phyloP scores from a whole-genome alignment of 2,888 invertebrate genomes.

The Pegoplata infirma region DNA sequence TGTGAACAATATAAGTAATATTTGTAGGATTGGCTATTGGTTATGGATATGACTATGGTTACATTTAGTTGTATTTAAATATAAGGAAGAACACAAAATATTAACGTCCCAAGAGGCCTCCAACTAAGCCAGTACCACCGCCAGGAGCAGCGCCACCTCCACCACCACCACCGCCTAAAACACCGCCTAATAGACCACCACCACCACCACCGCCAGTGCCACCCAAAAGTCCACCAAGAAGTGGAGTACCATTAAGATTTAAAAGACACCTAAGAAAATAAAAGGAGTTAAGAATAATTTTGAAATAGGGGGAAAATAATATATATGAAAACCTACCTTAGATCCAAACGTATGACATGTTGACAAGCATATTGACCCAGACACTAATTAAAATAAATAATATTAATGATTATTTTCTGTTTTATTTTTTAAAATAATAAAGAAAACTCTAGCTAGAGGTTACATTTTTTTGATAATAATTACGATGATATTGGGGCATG shows the following conservation, averaged over 20 bases:
- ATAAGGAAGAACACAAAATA: neutral
- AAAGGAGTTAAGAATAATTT: neutral
- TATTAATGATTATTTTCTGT: no score
- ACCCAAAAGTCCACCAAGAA: slow-evolving; percentile 56
- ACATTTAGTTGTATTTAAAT: neutral
- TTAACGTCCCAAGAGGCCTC: slow-evolving; percentile 57
- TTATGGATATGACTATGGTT: neutral
- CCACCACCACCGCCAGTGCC: slow-evolving; percentile 52
- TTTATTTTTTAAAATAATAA: no score
- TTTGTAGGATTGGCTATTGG: neutral
- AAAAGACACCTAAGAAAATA: slow-evolving; percentile 50
- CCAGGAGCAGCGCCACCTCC: slow-evolving; percentile 23
- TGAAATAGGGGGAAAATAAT: neutral
- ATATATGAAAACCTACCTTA: slow-evolving; percentile 34
- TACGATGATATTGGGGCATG: no score
- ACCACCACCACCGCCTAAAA: slow-evolving; percentile 13
- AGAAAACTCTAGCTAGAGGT: no score
- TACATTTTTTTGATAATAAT: no score
- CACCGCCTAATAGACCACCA: slow-evolving; percentile 33
- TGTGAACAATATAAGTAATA: neutral
- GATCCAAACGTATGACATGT: slow-evolving; percentile 59
- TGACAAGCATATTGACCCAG: slow-evolving; percentile 55
- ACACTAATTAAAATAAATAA: slow-evolving; percentile 47
- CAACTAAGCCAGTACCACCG: slow-evolving; percentile 35
- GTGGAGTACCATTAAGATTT: slow-evolving; percentile 58